Conservation (phyloP, 2,113 vertebrate genomes). For the Arvicanthis niloticus region DNA sequence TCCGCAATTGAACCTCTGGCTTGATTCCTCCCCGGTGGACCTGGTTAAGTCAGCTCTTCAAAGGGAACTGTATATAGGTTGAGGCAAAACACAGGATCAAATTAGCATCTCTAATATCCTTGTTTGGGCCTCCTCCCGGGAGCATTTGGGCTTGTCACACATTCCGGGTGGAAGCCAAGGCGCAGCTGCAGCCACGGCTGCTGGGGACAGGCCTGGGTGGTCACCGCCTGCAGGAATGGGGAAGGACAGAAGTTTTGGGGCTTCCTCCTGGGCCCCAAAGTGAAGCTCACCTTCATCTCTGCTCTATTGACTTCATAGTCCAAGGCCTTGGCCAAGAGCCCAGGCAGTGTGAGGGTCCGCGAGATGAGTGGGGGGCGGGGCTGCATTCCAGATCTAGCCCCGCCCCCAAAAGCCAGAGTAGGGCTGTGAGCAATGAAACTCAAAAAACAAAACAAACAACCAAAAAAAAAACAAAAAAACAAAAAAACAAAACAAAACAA, state of each 20-base stretch:
- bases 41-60: not conserved
- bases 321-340: constrained; percentile 63
- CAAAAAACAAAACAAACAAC: not conserved
- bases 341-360: constrained; percentile 29
- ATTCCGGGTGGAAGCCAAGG: constrained; percentile 57
- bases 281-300: constrained; percentile 60
- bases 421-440: not conserved
- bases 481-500: not conserved
- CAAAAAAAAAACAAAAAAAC: not conserved
- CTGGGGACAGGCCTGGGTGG: constrained; percentile 27
- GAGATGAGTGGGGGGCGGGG: not conserved
- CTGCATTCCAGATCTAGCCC: not conserved
- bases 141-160: constrained; percentile 64
- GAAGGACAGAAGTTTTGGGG: constrained; percentile 29
- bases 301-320: constrained; percentile 52
- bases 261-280: constrained; percentile 42
- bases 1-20: not conserved
- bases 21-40: not conserved
- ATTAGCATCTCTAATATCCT: not conserved
- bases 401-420: not conserved
- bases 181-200: constrained; percentile 76
- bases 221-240: not conserved
- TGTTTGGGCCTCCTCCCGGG: not conserved
- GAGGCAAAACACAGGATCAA: constrained; percentile 54
- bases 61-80: not conserved